Evolutionary conservation across 64 coral and sea anemone genomes (phyloP).

Genomic region (Montipora cactus): DNA sequence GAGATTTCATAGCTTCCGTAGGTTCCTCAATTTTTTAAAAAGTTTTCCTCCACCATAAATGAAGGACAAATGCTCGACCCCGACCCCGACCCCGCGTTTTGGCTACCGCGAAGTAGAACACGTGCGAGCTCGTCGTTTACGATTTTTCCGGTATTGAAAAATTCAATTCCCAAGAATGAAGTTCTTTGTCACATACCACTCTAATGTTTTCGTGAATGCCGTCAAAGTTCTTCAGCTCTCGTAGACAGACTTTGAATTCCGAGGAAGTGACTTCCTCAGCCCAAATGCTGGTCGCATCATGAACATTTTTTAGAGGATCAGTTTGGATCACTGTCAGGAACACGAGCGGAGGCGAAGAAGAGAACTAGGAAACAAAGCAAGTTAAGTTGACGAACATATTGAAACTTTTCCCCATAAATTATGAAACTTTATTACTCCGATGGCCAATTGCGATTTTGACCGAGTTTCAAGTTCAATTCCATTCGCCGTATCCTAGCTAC

Average conservation of each 20-base stretch:
- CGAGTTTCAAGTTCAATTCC: no score
- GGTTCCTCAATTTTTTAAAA: no score
- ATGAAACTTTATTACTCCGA: neutral
- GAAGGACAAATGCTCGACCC: no score
- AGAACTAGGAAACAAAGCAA: conserved; percentile 14
- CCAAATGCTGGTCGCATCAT: conserved; percentile 76
- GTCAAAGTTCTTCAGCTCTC: conserved; percentile 90
- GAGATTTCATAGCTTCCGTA: no score
- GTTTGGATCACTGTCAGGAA: conserved; percentile 74
- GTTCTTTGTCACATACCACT: conserved; percentile 54
- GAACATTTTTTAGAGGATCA: conserved; percentile 5
- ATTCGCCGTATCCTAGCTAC: no score
- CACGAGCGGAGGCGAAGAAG: conserved; percentile 14
- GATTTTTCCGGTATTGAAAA: no score
- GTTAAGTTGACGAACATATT: neutral
- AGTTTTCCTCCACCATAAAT: no score
- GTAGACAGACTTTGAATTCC: conserved; percentile 76
- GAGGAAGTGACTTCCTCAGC: conserved; percentile 53
- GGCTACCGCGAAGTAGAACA: no score
- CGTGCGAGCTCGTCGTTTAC: no score
- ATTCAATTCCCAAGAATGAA: neutral
- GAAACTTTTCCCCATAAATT: neutral
- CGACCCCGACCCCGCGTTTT: no score
- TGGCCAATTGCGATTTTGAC: neutral
- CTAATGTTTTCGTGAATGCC: conserved; percentile 65